Evolutionary conservation across 2,888 invertebrate genomes (phyloP), one percentile per base, ranked within the genome.

Genomic region (Stenichneumon culpator): DNA sequence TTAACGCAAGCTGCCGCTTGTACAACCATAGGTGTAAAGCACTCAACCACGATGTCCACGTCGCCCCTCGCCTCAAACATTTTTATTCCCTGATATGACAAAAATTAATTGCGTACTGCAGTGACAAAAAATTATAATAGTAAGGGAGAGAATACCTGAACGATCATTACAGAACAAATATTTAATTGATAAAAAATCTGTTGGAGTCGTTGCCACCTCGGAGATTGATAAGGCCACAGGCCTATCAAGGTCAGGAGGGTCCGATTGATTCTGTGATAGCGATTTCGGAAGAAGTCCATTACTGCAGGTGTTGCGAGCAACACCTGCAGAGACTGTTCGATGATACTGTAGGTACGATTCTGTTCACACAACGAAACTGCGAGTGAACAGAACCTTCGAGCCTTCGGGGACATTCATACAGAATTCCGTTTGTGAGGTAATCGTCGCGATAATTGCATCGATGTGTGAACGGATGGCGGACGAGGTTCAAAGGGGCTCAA

Each of bases 41-140:
- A 60, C 3, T 60, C 60, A 25, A 60, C 22, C 25, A 60, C 28
- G 60, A 60, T 60, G 25, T 60, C 60, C 3, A 60, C 60, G 60
- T 60, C 22, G 3, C 9, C 14, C 16, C 60, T 1, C 14, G 78
- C 69, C 82, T 84, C 79, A 57, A 82, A 80, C 80, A 81, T 50
- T 79, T 81, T 78, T 83, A 75, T 52, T 32, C 60, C 60, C 60
- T 60, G 60, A 60, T 25, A 28, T 25, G 11, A 28, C 14, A 16
- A 60, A 3, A 28, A 28, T 60, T 4, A 16, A 60, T 28, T 25
- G 14, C 3, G 22, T 16, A 25, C 14, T 28, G 22, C 60, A 28
- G 22, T 3, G 11, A 28, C 60, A 16, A 28, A 28, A 28, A 9
- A 28, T 28, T 16, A 60, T 25, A 28, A 28, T 28, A 22, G 0